These are phyloP conservation scores for Coptodon rendalli DNA, from an alignment of 2,113 vertebrate species.

Conservation along the genomic window DNA sequence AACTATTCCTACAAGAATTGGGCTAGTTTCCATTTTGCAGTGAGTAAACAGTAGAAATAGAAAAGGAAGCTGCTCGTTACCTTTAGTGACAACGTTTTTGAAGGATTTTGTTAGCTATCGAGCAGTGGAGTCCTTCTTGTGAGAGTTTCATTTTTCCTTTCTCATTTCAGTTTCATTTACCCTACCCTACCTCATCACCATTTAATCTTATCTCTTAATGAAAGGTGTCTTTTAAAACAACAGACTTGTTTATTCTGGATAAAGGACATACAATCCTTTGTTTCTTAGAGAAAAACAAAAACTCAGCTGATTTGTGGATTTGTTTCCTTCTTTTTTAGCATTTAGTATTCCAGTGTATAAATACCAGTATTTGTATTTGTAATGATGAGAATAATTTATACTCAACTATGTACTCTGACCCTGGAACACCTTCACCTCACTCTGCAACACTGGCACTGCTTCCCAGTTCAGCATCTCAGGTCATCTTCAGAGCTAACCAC, in stretches of 20 bases:
- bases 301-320: neutral
- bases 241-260: neutral
- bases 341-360: neutral
- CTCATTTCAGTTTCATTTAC: neutral
- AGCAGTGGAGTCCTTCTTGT: neutral
- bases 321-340: neutral
- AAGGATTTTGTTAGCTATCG: neutral
- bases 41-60: neutral
- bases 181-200: neutral
- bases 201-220: neutral
- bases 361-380: neutral
- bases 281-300: neutral
- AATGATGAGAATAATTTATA: too few relatives aligned
- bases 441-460: neutral
- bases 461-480: neutral
- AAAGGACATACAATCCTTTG: neutral
- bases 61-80: neutral
- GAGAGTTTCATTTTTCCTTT: neutral
- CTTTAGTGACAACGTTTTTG: neutral
- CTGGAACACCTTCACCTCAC: neutral
- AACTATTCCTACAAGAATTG: neutral
- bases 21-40: neutral
- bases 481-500: neutral
- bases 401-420: neutral
- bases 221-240: neutral